Conservation (phyloP, 2,113 vertebrate genomes). For the Thamnophis sirtalis region DNA sequence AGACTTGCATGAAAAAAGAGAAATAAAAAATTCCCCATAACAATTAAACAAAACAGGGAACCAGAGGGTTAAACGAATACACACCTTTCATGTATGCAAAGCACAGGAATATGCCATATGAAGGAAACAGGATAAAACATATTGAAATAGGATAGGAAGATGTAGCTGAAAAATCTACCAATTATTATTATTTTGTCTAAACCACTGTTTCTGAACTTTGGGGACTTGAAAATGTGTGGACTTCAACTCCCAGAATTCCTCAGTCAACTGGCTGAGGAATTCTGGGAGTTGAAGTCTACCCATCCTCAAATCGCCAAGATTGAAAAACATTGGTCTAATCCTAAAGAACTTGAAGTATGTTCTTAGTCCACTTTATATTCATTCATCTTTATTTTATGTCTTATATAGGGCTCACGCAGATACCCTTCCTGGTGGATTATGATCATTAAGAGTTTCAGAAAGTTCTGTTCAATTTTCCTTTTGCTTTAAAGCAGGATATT, state of each 20-base stretch:
- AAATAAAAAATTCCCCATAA: background rate
- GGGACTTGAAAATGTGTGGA: too few species aligned
- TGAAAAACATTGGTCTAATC: background rate
- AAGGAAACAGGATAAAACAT: background rate
- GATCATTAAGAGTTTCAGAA: background rate
- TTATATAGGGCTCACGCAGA: background rate
- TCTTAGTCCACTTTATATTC: background rate
- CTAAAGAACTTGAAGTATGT: background rate
- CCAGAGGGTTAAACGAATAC: too few species aligned
- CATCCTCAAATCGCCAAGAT: too few species aligned
- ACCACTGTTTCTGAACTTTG: too few species aligned
- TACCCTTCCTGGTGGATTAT: background rate
- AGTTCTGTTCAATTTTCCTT: background rate
- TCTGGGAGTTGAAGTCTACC: too few species aligned
- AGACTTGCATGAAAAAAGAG: background rate
- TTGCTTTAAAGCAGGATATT: background rate
- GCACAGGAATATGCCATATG: background rate
- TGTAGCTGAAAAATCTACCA: background rate
- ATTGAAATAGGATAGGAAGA: background rate
- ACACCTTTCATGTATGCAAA: background rate
- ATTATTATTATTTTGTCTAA: too few species aligned
- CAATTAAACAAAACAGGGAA: background rate
- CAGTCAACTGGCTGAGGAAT: too few species aligned
- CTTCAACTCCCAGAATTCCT: too few species aligned
- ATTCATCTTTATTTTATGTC: background rate